Conservation (phyloP, 2,888 invertebrate species). For the Epirrhoe tristata region DNA sequence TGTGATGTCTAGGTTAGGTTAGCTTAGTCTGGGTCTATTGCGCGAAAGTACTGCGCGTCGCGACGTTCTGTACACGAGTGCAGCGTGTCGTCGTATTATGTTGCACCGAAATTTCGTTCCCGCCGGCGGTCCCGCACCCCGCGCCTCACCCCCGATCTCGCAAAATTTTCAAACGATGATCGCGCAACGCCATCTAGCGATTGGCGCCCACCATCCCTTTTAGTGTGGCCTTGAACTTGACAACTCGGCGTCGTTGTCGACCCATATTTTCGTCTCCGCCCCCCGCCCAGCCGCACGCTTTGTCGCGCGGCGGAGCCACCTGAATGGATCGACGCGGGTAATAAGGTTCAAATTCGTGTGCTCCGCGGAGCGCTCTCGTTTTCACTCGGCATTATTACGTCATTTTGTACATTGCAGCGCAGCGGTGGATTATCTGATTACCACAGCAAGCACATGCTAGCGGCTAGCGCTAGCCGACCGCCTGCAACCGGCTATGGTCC, state of each 20-base stretch:
- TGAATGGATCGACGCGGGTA: conserved; percentile 71
- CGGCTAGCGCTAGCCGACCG: conserved; percentile 37
- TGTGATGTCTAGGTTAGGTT: conserved; percentile 68
- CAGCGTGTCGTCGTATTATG: conserved; percentile 72
- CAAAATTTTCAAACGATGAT: conserved; percentile 73
- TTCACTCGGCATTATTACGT: conserved; percentile 74
- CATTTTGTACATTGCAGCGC: conserved; percentile 62
- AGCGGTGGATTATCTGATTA: conserved; percentile 49
- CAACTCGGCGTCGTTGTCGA: conserved; percentile 72
- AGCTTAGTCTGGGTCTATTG: conserved; percentile 69
- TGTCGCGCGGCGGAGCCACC: conserved; percentile 72
- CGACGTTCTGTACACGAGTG: conserved; percentile 82
- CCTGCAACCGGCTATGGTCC: conserved; percentile 28
- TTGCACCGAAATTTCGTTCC: conserved; percentile 84
- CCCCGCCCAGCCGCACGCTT: conserved; percentile 66
- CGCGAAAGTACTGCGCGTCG: conserved; percentile 80
- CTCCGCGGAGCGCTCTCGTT: conserved; percentile 67
- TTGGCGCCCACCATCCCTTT: conserved; percentile 63
- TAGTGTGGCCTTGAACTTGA: conserved; percentile 83
- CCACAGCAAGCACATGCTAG: conserved; percentile 56
- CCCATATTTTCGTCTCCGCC: conserved; percentile 74
- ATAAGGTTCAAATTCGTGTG: conserved; percentile 71
- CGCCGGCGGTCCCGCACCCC: conserved; percentile 69
- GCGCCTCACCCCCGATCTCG: conserved; percentile 70
- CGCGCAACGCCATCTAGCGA: conserved; percentile 81